Conservation (phyloP, 2,797 vertebrate species). For the Melanotaenia trifasciata region DNA sequence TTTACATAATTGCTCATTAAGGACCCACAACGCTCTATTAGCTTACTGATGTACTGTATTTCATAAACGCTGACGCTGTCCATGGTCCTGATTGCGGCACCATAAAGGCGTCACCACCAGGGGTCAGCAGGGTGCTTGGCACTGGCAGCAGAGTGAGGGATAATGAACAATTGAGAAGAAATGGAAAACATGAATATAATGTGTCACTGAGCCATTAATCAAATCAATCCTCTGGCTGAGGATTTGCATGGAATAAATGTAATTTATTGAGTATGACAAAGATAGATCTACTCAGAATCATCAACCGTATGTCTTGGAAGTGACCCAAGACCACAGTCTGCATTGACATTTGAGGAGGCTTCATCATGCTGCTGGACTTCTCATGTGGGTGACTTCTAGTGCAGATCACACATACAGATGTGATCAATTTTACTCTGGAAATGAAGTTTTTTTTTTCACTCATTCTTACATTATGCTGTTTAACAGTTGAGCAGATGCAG, state of each 20-base stretch:
- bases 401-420: conserved; percentile 17
- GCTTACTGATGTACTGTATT: conserved; percentile 19
- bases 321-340: conserved; percentile 63
- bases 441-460: too few species aligned
- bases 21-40: conserved; percentile 27
- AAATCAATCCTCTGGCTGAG: conserved; percentile 75
- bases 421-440: not conserved
- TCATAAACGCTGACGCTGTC: conserved; percentile 63
- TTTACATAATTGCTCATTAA: conserved; percentile 32
- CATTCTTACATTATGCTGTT: not conserved
- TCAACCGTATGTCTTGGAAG: conserved; percentile 75
- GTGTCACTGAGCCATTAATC: conserved; percentile 82
- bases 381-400: conserved; percentile 40
- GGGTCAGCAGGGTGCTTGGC: conserved; percentile 75
- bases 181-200: conserved; percentile 73
- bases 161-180: conserved; percentile 53
- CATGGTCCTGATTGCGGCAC: conserved; percentile 66
- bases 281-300: conserved; percentile 80
- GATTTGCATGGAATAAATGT: conserved; percentile 83
- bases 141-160: conserved; percentile 17
- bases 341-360: conserved; percentile 23
- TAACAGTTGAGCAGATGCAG: conserved; percentile 23
- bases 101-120: conserved; percentile 61
- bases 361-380: conserved; percentile 24
- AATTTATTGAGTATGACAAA: conserved; percentile 83